Evolutionary conservation across 1,140 invertebrate genomes (phyloP).

Genomic region (Drosophila saltans): DNA sequence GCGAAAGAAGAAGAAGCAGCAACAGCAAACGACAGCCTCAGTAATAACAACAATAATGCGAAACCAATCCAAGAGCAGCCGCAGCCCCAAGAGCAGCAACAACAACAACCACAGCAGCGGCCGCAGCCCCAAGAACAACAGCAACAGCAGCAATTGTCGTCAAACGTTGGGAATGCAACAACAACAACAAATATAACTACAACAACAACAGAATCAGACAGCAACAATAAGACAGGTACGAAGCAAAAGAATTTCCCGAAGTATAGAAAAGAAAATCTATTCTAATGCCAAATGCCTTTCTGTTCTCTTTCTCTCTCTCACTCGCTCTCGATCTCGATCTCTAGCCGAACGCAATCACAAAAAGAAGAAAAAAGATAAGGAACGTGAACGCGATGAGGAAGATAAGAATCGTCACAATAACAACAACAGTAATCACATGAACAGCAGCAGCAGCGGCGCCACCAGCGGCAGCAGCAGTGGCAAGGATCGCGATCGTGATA

Average conservation of each 20-base stretch:
- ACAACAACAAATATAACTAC: constrained; percentile 16
- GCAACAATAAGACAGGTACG: constrained; percentile 69
- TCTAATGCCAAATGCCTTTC: constrained; percentile 41
- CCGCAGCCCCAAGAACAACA: constrained; percentile 24
- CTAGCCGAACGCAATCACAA: constrained; percentile 72
- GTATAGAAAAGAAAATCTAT: constrained; percentile 37
- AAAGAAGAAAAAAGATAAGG: constrained; percentile 77
- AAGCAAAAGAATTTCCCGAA: constrained; percentile 17
- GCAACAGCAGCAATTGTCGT: constrained; percentile 8
- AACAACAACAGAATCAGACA: constrained; percentile 35
- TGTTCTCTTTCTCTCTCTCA: constrained; percentile 13
- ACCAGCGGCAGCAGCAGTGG: background rate
- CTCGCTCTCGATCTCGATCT: constrained; percentile 9
- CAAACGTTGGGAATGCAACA: constrained; percentile 18
- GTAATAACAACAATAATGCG: constrained; percentile 10
- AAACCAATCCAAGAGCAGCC: too few species aligned
- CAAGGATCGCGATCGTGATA: constrained; percentile 32
- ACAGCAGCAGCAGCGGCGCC: constrained; percentile 23
- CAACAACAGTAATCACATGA: constrained; percentile 19
- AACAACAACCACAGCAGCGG: constrained; percentile 29
- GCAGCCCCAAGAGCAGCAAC: constrained; percentile 7
- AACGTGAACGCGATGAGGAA: constrained; percentile 62
- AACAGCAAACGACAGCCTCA: constrained; percentile 1
- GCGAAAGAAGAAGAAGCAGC: background rate
- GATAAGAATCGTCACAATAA: constrained; percentile 57